Conservation (phyloP, 2,797 vertebrate genomes). For the Pachyuromys duprasi region DNA sequence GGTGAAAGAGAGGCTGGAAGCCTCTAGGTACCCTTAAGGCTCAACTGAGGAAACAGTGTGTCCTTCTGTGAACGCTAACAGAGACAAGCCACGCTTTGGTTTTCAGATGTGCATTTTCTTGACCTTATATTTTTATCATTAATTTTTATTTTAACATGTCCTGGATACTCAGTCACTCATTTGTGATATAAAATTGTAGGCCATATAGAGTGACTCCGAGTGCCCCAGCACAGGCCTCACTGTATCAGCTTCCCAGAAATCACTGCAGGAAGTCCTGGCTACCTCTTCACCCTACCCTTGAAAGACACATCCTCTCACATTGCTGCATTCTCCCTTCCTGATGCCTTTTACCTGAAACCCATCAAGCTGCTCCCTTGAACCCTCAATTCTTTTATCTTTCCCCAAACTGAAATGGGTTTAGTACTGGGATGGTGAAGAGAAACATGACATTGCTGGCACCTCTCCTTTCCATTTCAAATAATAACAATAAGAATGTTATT, state of each 20-base stretch:
- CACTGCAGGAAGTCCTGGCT: neutral
- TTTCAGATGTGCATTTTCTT: neutral
- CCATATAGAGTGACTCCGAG: neutral
- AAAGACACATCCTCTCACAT: neutral
- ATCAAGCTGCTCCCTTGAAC: neutral
- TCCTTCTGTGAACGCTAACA: neutral
- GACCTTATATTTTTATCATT: neutral
- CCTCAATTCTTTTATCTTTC: neutral
- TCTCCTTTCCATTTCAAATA: neutral
- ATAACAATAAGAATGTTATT: too few relatives aligned
- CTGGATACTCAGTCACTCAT: neutral
- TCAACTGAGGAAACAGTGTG: neutral
- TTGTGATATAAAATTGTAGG: neutral
- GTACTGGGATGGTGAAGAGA: rapidly evolving
- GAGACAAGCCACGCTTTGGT: too few relatives aligned
- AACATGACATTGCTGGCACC: neutral
- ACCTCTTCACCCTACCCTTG: neutral
- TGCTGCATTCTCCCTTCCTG: neutral
- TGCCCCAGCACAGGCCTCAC: rapidly evolving
- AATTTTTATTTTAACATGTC: neutral
- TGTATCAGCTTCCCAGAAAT: neutral
- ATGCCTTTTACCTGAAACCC: neutral
- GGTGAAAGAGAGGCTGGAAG: neutral
- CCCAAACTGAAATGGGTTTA: neutral
- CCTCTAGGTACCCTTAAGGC: rapidly evolving